Evolutionary conservation across 2,797 vertebrate species (phyloP).

Genomic region (Typhlichthys eigenmanni): DNA sequence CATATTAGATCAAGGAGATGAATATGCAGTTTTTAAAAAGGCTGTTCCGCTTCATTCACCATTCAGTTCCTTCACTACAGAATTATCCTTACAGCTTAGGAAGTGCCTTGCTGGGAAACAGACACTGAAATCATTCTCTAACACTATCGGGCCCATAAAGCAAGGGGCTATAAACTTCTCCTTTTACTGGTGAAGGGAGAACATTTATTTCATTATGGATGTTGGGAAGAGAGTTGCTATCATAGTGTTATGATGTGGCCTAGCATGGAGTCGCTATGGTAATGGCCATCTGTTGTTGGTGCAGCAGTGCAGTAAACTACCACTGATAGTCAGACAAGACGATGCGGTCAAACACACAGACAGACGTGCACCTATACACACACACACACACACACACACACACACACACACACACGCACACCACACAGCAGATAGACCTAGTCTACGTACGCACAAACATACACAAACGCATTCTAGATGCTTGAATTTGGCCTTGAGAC

Average conservation of each 20-base stretch:
- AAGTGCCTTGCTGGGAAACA: slow-evolving; percentile 41
- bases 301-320: slow-evolving; percentile 72
- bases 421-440: slow-evolving; percentile 1
- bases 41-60: background rate
- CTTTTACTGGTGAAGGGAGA: slow-evolving; percentile 42
- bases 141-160: slow-evolving; percentile 41
- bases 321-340: slow-evolving; percentile 64
- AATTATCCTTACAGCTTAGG: slow-evolving; percentile 40
- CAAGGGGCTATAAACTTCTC: slow-evolving; percentile 29
- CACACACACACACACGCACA: slow-evolving; percentile 19
- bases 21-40: slow-evolving; percentile 48
- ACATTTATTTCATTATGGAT: slow-evolving; percentile 40
- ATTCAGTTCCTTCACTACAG: slow-evolving; percentile 7
- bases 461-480: slow-evolving; percentile 5
- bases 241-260: slow-evolving; percentile 28
- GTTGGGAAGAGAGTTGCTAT: slow-evolving; percentile 39
- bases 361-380: background rate
- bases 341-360: slow-evolving; percentile 19
- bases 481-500: background rate
- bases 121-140: slow-evolving; percentile 36
- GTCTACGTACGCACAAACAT: slow-evolving; percentile 1
- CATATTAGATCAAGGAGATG: slow-evolving; percentile 48
- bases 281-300: slow-evolving; percentile 72
- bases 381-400: background rate
- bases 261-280: slow-evolving; percentile 51